Percentiles rank a stretch among this genome's conserved stretches.
Evolutionary conservation across 2,888 invertebrate genomes (phyloP).

Genomic region (Serripes groenlandicus): DNA sequence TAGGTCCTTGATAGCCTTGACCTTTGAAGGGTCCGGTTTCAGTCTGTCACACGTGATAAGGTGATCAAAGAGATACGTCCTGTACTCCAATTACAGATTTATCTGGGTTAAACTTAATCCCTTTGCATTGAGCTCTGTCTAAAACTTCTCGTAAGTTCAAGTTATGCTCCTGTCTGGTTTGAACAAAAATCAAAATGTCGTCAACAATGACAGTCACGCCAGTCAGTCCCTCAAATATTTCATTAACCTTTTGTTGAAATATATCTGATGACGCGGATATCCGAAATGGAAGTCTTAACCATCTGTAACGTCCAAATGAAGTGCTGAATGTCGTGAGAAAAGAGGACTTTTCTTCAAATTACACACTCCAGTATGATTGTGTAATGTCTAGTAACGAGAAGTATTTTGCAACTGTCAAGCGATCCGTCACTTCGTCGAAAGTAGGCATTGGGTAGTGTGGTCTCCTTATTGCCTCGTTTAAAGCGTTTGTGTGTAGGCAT

Average conservation of each 20-base stretch:
- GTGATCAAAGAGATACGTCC: conserved; percentile 57
- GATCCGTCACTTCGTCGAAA: conserved; percentile 41
- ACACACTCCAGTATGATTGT: conserved; percentile 47
- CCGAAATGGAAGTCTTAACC: conserved; percentile 56
- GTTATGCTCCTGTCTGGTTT: conserved; percentile 43
- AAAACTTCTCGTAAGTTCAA: conserved; percentile 29
- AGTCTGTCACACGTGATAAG: conserved; percentile 39
- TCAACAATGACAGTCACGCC: conserved; percentile 46
- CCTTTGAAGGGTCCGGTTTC: conserved; percentile 48
- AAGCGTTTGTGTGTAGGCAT: conserved; percentile 49
- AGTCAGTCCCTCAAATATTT: conserved; percentile 44
- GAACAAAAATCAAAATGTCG: conserved; percentile 47
- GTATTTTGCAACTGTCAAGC: conserved; percentile 18
- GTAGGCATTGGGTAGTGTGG: no score
- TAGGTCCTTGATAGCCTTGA: conserved; percentile 39
- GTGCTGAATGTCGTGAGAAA: conserved; percentile 61
- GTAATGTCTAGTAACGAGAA: conserved; percentile 38
- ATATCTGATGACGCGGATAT: conserved; percentile 35
- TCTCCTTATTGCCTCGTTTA: conserved; percentile 54
- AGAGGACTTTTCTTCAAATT: conserved; percentile 50
- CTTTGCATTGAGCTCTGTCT: conserved; percentile 11
- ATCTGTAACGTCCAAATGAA: conserved; percentile 59
- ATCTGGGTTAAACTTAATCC: conserved; percentile 47
- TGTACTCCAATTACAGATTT: conserved; percentile 40
- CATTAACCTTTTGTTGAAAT: conserved; percentile 37